Conservation (phyloP, 2,113 vertebrate species). For the Marmota flaviventris region DNA sequence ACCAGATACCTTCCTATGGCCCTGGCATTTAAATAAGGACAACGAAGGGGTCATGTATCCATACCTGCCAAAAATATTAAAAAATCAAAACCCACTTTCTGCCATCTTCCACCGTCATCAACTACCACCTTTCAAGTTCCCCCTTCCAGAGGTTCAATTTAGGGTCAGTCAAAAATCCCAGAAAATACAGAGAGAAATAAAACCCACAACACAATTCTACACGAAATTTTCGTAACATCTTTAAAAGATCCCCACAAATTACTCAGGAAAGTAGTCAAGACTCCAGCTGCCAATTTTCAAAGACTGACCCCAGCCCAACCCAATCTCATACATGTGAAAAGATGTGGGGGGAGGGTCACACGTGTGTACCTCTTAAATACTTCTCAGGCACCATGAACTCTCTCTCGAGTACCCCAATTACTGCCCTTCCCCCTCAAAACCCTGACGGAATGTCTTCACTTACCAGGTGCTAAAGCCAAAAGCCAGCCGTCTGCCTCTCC, state of each 20-base stretch:
- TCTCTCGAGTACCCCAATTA: neutral
- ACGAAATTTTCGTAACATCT: neutral
- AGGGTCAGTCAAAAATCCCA: conserved; percentile 17
- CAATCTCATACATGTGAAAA: neutral
- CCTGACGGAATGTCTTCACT: neutral
- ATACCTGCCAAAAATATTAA: neutral
- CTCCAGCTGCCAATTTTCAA: neutral
- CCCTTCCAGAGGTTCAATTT: neutral
- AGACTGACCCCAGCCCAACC: neutral
- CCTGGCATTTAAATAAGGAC: neutral
- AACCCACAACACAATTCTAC: neutral
- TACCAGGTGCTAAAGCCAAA: neutral
- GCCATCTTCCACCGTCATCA: neutral
- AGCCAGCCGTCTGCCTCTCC: neutral
- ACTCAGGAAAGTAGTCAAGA: neutral
- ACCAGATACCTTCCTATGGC: neutral
- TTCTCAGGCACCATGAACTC: neutral
- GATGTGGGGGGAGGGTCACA: no score
- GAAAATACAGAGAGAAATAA: neutral
- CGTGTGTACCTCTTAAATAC: neutral
- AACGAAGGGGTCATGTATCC: neutral
- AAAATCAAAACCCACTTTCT: neutral
- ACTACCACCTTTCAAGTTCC: neutral
- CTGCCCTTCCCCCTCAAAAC: neutral
- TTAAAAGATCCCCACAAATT: neutral